A percentile compares a stretch with the other conserved stretches of the same genome.
Evolutionary conservation across 2,888 invertebrate genomes (phyloP).

Genomic region (Bombyx huttoni): DNA sequence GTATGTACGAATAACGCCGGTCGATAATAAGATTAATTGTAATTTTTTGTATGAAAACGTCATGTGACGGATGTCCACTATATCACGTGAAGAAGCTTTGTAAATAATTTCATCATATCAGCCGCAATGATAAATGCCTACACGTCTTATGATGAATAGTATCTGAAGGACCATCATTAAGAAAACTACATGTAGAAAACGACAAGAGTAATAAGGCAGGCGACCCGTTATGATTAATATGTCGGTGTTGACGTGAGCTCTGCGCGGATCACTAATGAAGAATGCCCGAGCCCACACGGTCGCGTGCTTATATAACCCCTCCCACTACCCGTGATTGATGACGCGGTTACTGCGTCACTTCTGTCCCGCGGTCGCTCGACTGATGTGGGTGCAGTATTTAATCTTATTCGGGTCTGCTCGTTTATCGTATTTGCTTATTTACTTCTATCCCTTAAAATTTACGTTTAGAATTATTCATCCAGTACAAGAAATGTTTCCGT

Average conservation of each 20-base stretch:
- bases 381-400: slow-evolving; percentile 50
- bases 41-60: too few relatives aligned
- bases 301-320: slow-evolving; percentile 30
- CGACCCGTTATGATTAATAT: slow-evolving; percentile 44
- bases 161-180: slow-evolving; percentile 19
- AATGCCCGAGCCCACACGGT: slow-evolving; percentile 33
- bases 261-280: slow-evolving; percentile 41
- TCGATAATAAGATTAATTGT: too few relatives aligned
- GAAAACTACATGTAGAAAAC: slow-evolving; percentile 18
- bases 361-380: slow-evolving; percentile 23
- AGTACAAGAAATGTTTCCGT: background rate
- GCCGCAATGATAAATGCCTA: background rate
- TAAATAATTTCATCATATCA: background rate
- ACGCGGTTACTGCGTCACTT: slow-evolving; percentile 41
- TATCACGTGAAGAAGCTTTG: background rate
- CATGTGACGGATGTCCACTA: too few relatives aligned
- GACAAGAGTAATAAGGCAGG: slow-evolving; percentile 25
- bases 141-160: slow-evolving; percentile 17
- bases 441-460: background rate
- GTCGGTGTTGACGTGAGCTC: slow-evolving; percentile 31
- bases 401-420: slow-evolving; percentile 29
- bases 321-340: slow-evolving; percentile 49
- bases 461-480: background rate
- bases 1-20: too few relatives aligned
- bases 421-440: slow-evolving; percentile 3